Base-by-base conservation (phyloP, 1,140 invertebrate species). In the Drosophila ercepeae region DNA sequence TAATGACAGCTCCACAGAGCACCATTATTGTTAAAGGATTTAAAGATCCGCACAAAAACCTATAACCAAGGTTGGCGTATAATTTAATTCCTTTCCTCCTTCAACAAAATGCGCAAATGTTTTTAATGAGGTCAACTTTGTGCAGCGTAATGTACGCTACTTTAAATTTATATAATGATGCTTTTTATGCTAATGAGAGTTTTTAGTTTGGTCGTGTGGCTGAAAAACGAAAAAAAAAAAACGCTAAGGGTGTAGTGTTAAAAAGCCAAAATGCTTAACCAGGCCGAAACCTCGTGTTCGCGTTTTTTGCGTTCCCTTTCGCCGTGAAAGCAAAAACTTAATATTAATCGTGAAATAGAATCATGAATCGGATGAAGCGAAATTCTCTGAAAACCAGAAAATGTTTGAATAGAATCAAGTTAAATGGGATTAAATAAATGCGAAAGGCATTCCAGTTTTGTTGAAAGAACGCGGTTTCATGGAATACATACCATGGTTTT, bases 91-190 rank as follows among this genome's bases (percentile, higher is more conserved):
- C 13, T 27, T 25, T 36, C 6, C 29, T 36, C 14, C n/a, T 11
- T 41, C 19, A 11, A n/a, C 18, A 18, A 25, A 23, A n/a, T 14
- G 46, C 19, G 54, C 9, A 79, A 75, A 81, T 75, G 65, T 81
- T 75, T 75, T 81, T 72, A 81, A 81, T 81, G 72, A 81, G 77
- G 77, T 75, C 77, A 81, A 79, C 71, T 60, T 59, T 68, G 16
- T 55, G 42, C 8, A 9, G 8, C 3, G 8, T n/a, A 16, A 34
- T 41, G 49, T 60, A 81, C 73, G 67, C 49, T 72, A 67, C 45
- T 81, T 77, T 77, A 75, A 52, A 64, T 77, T 77, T 77, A 49
- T 77, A 77, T 75, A 77, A 77, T 71, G 65, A 71, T 71, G 75
- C 75, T 75, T 77, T 71, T 77, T 77, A 71, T 77, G 65, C 75